Evolutionary conservation across 2,888 invertebrate species (phyloP).

Genomic region (Tetrapedia diversipes): DNA sequence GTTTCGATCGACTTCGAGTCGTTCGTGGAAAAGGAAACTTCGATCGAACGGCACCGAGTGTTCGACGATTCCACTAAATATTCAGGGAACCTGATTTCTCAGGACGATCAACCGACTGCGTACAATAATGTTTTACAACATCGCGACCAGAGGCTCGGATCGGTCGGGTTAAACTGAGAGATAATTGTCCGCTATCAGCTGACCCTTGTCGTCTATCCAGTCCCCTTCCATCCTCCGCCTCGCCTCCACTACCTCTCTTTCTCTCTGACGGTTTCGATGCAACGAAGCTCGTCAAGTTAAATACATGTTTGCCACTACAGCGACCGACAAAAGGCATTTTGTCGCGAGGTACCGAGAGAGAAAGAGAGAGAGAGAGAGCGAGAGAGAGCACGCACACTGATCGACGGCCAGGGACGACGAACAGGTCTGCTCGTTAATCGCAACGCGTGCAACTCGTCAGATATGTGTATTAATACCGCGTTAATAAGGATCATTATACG

Average conservation of each 20-base stretch:
- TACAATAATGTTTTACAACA: conserved; percentile 63
- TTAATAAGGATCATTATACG: conserved; percentile 64
- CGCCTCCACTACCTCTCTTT: neutral
- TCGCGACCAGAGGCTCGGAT: conserved; percentile 60
- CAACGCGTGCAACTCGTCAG: conserved; percentile 64
- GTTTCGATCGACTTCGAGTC: too few relatives aligned
- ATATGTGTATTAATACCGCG: conserved; percentile 60
- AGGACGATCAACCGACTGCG: conserved; percentile 42
- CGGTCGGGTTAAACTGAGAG: conserved; percentile 70
- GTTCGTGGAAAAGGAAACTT: neutral
- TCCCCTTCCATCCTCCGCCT: conserved; percentile 24
- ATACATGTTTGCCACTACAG: conserved; percentile 51
- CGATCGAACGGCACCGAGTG: neutral
- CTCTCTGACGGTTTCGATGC: conserved; percentile 42
- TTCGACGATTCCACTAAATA: neutral
- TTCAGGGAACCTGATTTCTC: conserved; percentile 26
- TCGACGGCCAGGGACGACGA: conserved; percentile 6
- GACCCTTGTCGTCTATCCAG: conserved; percentile 69
- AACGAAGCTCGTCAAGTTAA: conserved; percentile 42
- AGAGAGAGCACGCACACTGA: neutral
- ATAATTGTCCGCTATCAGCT: conserved; percentile 74
- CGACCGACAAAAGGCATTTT: conserved; percentile 66
- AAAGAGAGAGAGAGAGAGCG: conserved; percentile 17
- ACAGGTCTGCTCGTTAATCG: conserved; percentile 59
- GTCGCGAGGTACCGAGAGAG: conserved; percentile 35